phyloP scores from a whole-genome alignment of 2,113 vertebrate species.

The Malaclemys terrapin region DNA sequence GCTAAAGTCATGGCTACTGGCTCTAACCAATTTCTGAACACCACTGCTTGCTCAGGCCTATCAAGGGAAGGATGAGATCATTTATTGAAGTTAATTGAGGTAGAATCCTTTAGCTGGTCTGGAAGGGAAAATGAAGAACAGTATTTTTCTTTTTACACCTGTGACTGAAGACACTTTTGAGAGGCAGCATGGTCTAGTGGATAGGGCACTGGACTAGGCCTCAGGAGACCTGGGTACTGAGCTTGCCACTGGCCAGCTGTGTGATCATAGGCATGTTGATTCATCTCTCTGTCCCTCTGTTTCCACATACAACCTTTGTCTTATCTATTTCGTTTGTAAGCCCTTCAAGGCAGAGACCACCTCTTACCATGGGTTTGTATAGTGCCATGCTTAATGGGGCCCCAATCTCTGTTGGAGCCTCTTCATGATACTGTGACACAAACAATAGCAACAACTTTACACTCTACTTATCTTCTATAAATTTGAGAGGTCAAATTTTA shows the following conservation, averaged over 20 bases:
- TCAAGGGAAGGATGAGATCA: conserved; percentile 54
- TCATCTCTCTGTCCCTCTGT: not conserved
- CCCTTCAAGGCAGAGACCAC: not conserved
- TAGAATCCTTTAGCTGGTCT: conserved; percentile 60
- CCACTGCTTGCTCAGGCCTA: conserved; percentile 62
- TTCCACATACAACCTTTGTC: not conserved
- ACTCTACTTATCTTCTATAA: not conserved
- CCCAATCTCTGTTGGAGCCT: not conserved
- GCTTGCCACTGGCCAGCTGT: not conserved
- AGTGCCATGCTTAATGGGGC: not conserved
- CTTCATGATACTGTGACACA: not conserved
- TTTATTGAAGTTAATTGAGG: conserved; percentile 65
- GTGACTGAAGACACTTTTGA: not conserved
- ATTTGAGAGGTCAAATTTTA: not conserved
- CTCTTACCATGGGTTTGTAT: not conserved
- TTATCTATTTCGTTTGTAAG: conserved; percentile 12
- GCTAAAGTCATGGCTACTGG: conserved; percentile 29
- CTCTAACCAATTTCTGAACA: conserved; percentile 63
- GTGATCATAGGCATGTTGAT: not conserved
- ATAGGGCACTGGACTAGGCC: not conserved
- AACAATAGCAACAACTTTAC: not conserved
- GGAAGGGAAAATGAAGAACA: not conserved
- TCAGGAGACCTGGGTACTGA: not conserved
- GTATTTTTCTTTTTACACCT: not conserved
- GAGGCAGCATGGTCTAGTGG: not conserved